Conservation (phyloP, 2,797 vertebrate genomes). For the Diplodus puntazzo region DNA sequence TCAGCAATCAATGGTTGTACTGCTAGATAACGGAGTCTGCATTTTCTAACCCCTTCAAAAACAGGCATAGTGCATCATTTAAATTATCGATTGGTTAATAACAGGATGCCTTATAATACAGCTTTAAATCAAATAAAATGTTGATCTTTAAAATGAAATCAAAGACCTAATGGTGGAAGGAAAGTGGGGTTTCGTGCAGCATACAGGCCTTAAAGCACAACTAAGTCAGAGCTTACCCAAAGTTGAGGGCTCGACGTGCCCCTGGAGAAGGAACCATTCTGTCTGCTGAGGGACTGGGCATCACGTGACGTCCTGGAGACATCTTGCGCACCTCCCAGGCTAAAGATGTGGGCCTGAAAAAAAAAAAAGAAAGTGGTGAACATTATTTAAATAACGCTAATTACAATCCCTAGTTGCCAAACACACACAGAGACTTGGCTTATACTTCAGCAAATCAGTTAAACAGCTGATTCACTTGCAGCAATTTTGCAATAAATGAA, state of each 20-base stretch:
- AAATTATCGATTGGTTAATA: conserved; percentile 68
- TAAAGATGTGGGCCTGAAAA: conserved; percentile 93
- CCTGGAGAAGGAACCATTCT: conserved; percentile 92
- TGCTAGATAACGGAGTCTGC: conserved; percentile 46
- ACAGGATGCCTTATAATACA: conserved; percentile 55
- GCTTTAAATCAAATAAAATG: conserved; percentile 64
- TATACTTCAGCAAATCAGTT: conserved; percentile 42
- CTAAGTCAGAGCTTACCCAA: conserved; percentile 85
- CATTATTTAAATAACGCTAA: conserved; percentile 22
- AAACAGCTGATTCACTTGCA: conserved; percentile 47
- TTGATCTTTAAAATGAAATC: conserved; percentile 53
- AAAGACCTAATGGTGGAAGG: conserved; percentile 23
- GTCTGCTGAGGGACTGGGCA: conserved; percentile 93
- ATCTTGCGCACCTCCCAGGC: conserved; percentile 99
- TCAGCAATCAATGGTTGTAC: conserved; percentile 65
- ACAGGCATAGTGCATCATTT: conserved; percentile 53
- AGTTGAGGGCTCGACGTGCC: conserved; percentile 92
- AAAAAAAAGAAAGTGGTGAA: conserved; percentile 16
- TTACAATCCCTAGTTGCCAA: conserved; percentile 19
- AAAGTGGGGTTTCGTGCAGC: neutral
- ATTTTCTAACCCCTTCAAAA: conserved; percentile 54
- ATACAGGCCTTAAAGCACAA: neutral
- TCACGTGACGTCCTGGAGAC: conserved; percentile 97
- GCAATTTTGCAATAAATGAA: conserved; percentile 51
- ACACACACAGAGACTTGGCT: conserved; percentile 29